Conservation (phyloP, 2,113 vertebrate species). For the Phaethornis superciliosus region DNA sequence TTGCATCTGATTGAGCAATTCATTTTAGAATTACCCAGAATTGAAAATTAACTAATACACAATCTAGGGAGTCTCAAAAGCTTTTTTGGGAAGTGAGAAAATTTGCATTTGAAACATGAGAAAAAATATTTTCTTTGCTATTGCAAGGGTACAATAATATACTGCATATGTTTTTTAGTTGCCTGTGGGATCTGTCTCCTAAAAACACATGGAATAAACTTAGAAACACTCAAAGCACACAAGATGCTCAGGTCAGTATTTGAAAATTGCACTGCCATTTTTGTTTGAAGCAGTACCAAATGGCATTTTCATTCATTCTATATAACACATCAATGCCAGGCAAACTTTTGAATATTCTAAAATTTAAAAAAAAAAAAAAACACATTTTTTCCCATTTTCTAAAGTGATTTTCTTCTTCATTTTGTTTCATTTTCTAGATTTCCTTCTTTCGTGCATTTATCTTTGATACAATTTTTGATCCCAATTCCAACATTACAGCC, state of each 20-base stretch:
- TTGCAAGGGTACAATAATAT: not conserved
- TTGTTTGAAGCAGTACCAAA: not conserved
- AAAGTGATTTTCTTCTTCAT: not conserved
- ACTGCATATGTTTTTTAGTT: not conserved
- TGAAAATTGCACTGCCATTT: not conserved
- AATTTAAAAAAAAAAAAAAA: not conserved
- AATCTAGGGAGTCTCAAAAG: not conserved
- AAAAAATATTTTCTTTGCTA: not conserved
- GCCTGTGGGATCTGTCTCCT: not conserved
- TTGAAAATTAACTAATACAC: not conserved
- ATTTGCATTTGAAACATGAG: not conserved
- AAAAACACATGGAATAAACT: not conserved
- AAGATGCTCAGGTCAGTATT: not conserved
- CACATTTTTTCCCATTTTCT: accelerated
- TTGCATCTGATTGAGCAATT: not conserved
- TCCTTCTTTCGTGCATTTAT: not conserved
- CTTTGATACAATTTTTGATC: not conserved
- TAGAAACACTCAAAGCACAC: not conserved
- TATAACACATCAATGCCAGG: not conserved
- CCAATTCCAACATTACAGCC: not conserved
- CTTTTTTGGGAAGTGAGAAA: not conserved
- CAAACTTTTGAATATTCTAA: not conserved
- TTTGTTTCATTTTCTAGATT: not conserved
- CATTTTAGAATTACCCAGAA: not conserved
- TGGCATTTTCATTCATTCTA: not conserved